Percentiles rank a stretch among this genome's conserved stretches.
Evolutionary conservation across 2,113 vertebrate genomes (phyloP).

Genomic region (Coptodon bakossiorum): DNA sequence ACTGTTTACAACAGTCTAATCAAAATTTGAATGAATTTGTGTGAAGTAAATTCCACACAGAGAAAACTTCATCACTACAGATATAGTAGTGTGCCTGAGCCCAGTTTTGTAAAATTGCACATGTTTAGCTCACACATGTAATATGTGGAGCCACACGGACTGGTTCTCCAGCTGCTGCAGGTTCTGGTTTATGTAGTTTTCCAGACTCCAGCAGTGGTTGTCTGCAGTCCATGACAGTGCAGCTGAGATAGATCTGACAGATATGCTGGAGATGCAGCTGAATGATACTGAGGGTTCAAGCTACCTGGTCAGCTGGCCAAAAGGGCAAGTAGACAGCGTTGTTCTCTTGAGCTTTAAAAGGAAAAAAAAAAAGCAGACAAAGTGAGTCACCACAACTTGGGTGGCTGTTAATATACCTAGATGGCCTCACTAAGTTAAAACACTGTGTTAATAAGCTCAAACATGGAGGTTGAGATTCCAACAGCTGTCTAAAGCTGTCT

Average conservation of each 20-base stretch:
- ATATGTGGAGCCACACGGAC: not conserved
- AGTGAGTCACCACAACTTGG: not conserved
- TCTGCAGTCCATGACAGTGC: not conserved
- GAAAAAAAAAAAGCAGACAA: not conserved
- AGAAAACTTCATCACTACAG: not conserved
- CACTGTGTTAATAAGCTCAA: not conserved
- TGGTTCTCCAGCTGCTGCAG: not conserved
- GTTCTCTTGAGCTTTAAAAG: not conserved
- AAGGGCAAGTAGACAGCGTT: not conserved
- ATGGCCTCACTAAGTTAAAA: not conserved
- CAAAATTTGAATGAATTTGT: not conserved
- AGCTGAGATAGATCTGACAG: not conserved
- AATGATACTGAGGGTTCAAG: not conserved
- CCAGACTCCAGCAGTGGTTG: not conserved
- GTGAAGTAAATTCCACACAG: not conserved
- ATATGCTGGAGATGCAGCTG: not conserved
- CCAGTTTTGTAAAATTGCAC: not conserved
- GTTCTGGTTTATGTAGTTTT: not conserved
- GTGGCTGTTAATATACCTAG: not conserved
- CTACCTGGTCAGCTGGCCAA: not conserved
- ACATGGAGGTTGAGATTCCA: not conserved
- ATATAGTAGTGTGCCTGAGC: not conserved
- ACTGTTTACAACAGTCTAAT: not conserved
- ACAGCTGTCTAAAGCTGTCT: not conserved
- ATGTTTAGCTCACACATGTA: not conserved